A percentile compares a stretch with the other conserved stretches of the same genome.
phyloP scores from a whole-genome alignment of 2,888 invertebrate genomes.

The Agrilus cyanescens region DNA sequence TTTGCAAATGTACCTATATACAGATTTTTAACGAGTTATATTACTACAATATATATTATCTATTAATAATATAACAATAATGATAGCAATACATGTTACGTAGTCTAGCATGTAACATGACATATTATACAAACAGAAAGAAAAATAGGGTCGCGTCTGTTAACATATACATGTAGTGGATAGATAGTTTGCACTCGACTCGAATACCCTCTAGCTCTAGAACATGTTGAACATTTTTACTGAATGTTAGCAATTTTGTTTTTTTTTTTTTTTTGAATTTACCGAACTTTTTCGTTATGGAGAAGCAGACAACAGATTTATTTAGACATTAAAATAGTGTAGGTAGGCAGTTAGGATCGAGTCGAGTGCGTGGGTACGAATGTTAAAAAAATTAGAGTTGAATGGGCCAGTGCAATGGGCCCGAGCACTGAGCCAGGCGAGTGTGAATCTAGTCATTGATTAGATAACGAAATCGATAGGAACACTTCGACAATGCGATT shows the following conservation, averaged over 20 bases:
- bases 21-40: slow-evolving; percentile 18
- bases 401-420: slow-evolving; percentile 32
- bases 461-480: slow-evolving; percentile 10
- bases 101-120: neutral
- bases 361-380: slow-evolving; percentile 4
- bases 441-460: slow-evolving; percentile 37
- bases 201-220: too few species aligned
- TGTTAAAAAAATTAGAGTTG: slow-evolving; percentile 2
- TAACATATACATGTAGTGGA: too few species aligned
- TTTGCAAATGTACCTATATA: slow-evolving; percentile 32
- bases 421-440: slow-evolving; percentile 32
- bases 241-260: too few species aligned
- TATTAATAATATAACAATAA: slow-evolving; percentile 1
- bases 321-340: neutral
- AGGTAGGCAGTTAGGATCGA: slow-evolving; percentile 2
- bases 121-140: too few species aligned
- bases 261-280: too few species aligned
- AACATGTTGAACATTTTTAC: too few species aligned
- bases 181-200: too few species aligned
- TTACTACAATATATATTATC: slow-evolving; percentile 16
- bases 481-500: too few species aligned
- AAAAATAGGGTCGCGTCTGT: too few species aligned
- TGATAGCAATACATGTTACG: neutral
- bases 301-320: too few species aligned
- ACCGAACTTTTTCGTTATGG: too few species aligned